Evolutionary conservation across 2,797 vertebrate genomes (phyloP).

Genomic region (Potorous gilbertii): DNA sequence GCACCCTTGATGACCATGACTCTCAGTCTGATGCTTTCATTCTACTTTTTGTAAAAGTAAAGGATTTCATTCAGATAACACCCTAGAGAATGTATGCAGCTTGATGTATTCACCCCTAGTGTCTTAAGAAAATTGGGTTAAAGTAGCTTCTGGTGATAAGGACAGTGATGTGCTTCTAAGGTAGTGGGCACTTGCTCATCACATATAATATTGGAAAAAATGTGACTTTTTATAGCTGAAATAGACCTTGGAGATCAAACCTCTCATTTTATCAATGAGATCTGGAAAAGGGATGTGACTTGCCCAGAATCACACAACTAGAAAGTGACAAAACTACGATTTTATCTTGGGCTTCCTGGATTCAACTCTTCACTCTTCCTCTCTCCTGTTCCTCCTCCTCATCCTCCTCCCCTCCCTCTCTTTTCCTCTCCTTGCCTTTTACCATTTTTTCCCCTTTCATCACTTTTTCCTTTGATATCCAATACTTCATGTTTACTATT

Average conservation of each 20-base stretch:
- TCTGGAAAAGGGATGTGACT: not conserved
- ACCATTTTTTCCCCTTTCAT: not conserved
- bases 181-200: not conserved
- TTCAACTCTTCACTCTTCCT: not conserved
- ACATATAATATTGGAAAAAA: not conserved
- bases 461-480: not conserved
- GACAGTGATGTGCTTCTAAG: constrained; percentile 30
- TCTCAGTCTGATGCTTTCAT: not conserved
- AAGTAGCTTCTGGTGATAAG: not conserved
- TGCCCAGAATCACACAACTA: not conserved
- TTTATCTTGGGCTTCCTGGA: not conserved
- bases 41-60: constrained; percentile 14
- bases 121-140: not conserved
- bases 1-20: not conserved
- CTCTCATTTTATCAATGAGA: not conserved
- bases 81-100: not conserved
- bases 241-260: not conserved
- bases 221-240: not conserved
- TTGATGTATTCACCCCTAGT: not conserved
- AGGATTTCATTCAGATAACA: constrained; percentile 16
- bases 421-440: not conserved
- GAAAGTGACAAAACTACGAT: not conserved
- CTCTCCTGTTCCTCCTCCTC: not conserved
- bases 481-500: not conserved
- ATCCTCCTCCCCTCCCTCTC: not conserved